Percentiles rank a stretch among this genome's conserved stretches.
Evolutionary conservation across 2,888 invertebrate species (phyloP).

Genomic region (Limulus polyphemus): DNA sequence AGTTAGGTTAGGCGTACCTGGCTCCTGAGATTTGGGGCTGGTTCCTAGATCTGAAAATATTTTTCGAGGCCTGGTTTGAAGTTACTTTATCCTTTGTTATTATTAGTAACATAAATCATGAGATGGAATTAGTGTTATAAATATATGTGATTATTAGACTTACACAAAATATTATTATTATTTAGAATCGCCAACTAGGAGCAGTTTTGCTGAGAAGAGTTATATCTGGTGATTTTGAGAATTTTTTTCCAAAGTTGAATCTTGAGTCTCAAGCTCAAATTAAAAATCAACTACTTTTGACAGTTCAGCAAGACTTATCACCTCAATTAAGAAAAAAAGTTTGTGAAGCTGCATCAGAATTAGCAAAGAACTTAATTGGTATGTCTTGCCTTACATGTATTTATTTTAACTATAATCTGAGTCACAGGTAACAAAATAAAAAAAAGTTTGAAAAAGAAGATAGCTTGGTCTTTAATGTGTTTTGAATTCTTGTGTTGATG

Average conservation of each 20-base stretch:
- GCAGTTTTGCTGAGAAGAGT: slow-evolving; percentile 84
- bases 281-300: slow-evolving; percentile 69
- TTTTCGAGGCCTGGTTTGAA: no score
- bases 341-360: slow-evolving; percentile 91
- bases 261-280: slow-evolving; percentile 70
- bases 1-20: no score
- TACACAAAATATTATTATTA: slow-evolving; percentile 5
- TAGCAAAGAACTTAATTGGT: slow-evolving; percentile 74
- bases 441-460: no score
- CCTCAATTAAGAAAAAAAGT: slow-evolving; percentile 73
- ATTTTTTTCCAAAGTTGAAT: slow-evolving; percentile 77
- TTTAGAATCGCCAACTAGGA: slow-evolving; percentile 67
- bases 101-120: no score
- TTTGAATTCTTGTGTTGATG: no score
- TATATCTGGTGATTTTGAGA: slow-evolving; percentile 69
- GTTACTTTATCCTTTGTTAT: no score
- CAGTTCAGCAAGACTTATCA: slow-evolving; percentile 68
- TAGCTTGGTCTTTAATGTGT: no score
- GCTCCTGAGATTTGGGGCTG: no score
- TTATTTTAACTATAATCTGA: neutral
- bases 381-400: slow-evolving; percentile 6
- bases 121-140: no score
- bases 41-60: no score
- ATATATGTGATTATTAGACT: no score
- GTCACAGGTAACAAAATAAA: neutral